These are phyloP conservation scores for Thripadectes ignobilis DNA, from an alignment of 2,797 vertebrate species.

Conservation along the genomic window DNA sequence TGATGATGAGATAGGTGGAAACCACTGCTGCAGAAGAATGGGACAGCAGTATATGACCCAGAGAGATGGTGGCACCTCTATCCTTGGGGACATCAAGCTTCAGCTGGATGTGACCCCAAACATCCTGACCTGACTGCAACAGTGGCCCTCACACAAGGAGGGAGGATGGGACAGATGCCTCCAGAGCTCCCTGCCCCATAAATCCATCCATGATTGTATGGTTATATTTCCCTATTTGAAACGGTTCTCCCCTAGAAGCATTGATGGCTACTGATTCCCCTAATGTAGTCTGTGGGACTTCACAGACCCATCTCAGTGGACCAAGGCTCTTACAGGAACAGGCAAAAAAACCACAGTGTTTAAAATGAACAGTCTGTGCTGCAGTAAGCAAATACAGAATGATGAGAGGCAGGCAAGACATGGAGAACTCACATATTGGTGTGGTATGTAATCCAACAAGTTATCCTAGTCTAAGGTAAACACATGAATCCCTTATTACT, in stretches of 20 bases:
- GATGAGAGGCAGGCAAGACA: background rate
- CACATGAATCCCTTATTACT: background rate
- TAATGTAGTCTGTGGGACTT: rapidly evolving
- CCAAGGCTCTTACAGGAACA: background rate
- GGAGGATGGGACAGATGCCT: background rate
- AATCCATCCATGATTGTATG: background rate
- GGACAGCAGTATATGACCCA: background rate
- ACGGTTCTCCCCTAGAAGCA: background rate
- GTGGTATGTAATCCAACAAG: background rate
- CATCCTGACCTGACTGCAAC: background rate
- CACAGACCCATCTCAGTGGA: background rate
- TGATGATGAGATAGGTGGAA: background rate
- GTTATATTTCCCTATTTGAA: background rate
- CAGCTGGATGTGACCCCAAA: background rate
- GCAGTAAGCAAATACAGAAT: background rate
- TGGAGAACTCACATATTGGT: background rate
- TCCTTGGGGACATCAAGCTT: background rate
- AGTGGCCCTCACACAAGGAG: background rate
- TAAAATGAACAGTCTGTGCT: background rate
- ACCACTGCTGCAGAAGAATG: background rate
- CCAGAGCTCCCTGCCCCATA: background rate
- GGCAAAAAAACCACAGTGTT: background rate
- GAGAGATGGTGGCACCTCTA: background rate
- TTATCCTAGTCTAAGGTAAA: background rate
- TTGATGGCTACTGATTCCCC: background rate